phyloP scores from a whole-genome alignment of 2,113 vertebrate species.

The Chamaea fasciata region DNA sequence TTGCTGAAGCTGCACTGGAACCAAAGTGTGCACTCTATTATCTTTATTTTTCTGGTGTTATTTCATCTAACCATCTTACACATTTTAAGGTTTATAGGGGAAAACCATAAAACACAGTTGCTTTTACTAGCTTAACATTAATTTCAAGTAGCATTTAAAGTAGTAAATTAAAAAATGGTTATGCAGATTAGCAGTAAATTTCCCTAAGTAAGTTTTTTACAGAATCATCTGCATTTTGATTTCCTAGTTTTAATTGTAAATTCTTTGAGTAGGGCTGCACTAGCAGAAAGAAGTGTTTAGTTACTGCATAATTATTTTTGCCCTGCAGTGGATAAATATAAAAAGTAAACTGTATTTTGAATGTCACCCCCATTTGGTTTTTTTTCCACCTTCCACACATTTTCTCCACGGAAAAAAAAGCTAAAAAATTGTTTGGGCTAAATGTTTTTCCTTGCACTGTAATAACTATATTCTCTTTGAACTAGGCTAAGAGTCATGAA shows the following conservation, averaged over 20 bases:
- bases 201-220: neutral
- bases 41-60: constrained; percentile 22
- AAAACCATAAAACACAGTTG: constrained; percentile 35
- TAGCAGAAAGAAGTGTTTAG: neutral
- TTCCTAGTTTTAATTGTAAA: neutral
- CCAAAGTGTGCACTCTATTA: neutral
- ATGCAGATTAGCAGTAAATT: neutral
- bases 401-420: neutral
- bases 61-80: constrained; percentile 25
- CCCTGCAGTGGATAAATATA: neutral
- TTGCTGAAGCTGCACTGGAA: constrained; percentile 40
- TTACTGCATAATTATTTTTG: neutral
- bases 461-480: neutral
- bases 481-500: neutral
- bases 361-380: neutral
- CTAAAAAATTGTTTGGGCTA: neutral
- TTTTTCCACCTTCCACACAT: neutral
- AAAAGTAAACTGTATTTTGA: neutral
- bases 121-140: neutral
- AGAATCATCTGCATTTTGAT: neutral
- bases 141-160: neutral
- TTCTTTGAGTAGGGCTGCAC: neutral
- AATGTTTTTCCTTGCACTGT: neutral
- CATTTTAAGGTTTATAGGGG: constrained; percentile 8
- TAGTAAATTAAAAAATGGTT: neutral